Evolutionary conservation across 2,888 invertebrate species (phyloP).

Genomic region (Dasysyrphus albostriatus): DNA sequence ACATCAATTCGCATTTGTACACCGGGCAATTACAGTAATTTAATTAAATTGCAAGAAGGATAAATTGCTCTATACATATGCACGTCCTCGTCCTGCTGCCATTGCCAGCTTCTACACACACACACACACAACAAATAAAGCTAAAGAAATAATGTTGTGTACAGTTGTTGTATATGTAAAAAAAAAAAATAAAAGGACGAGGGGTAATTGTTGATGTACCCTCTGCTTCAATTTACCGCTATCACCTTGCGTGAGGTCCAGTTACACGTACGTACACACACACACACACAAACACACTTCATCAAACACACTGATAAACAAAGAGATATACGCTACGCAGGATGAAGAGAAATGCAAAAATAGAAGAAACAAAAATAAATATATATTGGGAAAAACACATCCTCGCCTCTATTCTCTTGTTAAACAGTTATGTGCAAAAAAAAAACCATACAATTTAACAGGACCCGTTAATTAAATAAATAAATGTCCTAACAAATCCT

Average conservation of each 20-base stretch:
- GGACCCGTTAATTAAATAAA: background rate
- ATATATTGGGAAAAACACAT: constrained; percentile 61
- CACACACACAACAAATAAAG: constrained; percentile 52
- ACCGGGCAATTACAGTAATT: constrained; percentile 76
- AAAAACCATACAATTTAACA: background rate
- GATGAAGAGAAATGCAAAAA: constrained; percentile 66
- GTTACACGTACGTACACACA: constrained; percentile 37
- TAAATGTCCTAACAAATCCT: background rate
- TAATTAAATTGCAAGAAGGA: constrained; percentile 76
- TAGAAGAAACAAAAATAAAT: constrained; percentile 45
- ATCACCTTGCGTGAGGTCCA: constrained; percentile 76
- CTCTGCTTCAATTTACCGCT: constrained; percentile 73
- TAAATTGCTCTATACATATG: constrained; percentile 74
- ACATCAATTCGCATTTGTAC: constrained; percentile 76
- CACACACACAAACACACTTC: background rate
- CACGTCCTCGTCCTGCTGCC: constrained; percentile 36
- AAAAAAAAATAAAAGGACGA: constrained; percentile 11
- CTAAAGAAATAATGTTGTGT: constrained; percentile 72
- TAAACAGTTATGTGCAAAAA: constrained; percentile 17
- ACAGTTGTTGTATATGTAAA: constrained; percentile 15
- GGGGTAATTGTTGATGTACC: constrained; percentile 74
- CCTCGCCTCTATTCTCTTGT: background rate
- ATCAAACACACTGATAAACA: constrained; percentile 16
- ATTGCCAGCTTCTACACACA: constrained; percentile 26
- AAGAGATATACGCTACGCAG: constrained; percentile 22